Evolutionary conservation across 2,888 invertebrate genomes (phyloP), one percentile per base, ranked within the genome.

Genomic region (Tillus elongatus): DNA sequence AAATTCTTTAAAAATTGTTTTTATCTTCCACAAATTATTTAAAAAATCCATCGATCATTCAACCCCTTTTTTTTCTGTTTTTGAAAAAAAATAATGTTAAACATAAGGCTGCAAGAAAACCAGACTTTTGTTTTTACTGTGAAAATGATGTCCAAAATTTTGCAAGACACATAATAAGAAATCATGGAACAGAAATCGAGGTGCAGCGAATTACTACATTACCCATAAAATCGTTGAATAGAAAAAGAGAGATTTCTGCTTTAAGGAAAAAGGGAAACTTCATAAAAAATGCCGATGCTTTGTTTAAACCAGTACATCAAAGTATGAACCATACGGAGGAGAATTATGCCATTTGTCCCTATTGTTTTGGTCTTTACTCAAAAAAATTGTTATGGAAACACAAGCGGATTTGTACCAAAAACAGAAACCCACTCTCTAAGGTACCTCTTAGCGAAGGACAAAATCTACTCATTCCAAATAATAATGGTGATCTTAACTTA

Each of bases 211-310:
- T 37, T 4, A 6, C 35, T 6, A 30, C 35, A 3, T 10, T 15
- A 6, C 8, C 27, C 8, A 15, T 11, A 2, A 36, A 34, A n/a
- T 9, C 11, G 9, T 14, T 13, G 14, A 15, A 33, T 15, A 31
- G 39, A 33, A 40, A 15, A 33, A 4, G 30, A n/a, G 13, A 44
- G 32, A 13, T 45, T 6, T 11, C 11, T 29, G 11, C 15, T n/a
- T 29, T 44, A 27, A 29, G 43, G 9, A 42, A 36, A 26, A 39
- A 39, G 30, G 42, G 41, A 27, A 45, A 43, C 14, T 45, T 24
- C 33, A 8, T 45, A 13, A 35, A 33, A 24, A 37, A 16, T 11
- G 24, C 24, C n/a, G 39, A 37, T 14, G 30, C 4, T 11, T 8
- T 8, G 12, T 26, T 13, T 4, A 44, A 43, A 39, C 36, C 41